Percentiles rank a stretch among this genome's conserved stretches.
Evolutionary conservation across 2,888 invertebrate genomes (phyloP).

Genomic region (Cephus spinipes): DNA sequence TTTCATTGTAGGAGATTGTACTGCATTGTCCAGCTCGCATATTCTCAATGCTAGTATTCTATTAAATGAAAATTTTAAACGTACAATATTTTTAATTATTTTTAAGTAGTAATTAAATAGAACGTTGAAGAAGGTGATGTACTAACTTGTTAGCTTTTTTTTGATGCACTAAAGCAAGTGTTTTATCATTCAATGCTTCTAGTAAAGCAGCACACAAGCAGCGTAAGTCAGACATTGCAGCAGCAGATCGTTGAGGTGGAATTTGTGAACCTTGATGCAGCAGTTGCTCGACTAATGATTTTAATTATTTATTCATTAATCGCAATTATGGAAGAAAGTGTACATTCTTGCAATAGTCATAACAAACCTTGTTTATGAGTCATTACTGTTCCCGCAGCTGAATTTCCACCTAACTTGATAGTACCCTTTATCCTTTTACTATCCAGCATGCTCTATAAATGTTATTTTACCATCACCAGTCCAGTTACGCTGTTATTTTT

Average conservation of each 20-base stretch:
- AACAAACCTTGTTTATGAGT: constrained; percentile 83
- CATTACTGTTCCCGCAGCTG: constrained; percentile 77
- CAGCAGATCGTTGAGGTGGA: constrained; percentile 72
- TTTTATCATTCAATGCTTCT: constrained; percentile 88
- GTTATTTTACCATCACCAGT: background rate
- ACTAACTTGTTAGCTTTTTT: constrained; percentile 79
- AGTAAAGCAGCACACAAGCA: constrained; percentile 82
- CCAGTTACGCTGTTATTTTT: background rate
- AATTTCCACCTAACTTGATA: constrained; percentile 75
- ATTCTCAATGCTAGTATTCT: constrained; percentile 86
- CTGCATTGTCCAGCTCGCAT: constrained; percentile 82
- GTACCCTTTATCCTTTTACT: constrained; percentile 80
- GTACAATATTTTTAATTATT: background rate
- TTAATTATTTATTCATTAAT: no score
- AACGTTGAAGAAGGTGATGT: background rate
- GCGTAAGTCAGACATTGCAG: constrained; percentile 81
- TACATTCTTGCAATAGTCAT: background rate
- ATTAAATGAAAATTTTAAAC: constrained; percentile 39
- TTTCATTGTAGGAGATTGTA: constrained; percentile 78
- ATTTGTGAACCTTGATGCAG: constrained; percentile 73
- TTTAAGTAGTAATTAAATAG: no score
- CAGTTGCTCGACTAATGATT: constrained; percentile 74
- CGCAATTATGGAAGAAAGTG: no score
- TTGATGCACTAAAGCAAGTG: constrained; percentile 85
- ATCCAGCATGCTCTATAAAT: constrained; percentile 75